A percentile compares a stretch with the other conserved stretches of the same genome.
Evolutionary conservation across 2,113 vertebrate genomes (phyloP).

Genomic region (Rhabdomys dilectus): DNA sequence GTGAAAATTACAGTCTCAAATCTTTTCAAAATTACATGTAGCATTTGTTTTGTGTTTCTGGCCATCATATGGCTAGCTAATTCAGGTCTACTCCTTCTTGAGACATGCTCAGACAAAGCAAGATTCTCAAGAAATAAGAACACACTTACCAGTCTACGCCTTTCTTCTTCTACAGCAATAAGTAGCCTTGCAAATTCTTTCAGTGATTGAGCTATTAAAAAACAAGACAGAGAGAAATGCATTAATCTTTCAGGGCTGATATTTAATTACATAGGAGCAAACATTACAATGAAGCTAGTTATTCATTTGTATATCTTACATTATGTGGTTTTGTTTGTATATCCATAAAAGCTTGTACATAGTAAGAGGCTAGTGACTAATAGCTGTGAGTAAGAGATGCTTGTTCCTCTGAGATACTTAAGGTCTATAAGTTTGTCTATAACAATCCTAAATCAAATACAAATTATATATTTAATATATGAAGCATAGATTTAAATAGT

Average conservation of each 20-base stretch:
- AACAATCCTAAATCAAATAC: background rate
- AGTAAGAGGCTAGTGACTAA: background rate
- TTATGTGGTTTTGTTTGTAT: background rate
- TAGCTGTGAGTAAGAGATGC: background rate
- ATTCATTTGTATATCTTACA: background rate
- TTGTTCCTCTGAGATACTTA: background rate
- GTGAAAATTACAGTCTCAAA: background rate
- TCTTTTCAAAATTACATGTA: background rate
- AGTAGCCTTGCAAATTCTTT: slow-evolving; percentile 97
- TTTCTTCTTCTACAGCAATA: slow-evolving; percentile 96
- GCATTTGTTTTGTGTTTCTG: background rate
- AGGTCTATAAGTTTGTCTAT: background rate
- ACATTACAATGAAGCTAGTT: slow-evolving; percentile 26
- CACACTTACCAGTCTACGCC: slow-evolving; percentile 93
- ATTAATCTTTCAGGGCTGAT: slow-evolving; percentile 46
- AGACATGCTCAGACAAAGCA: background rate
- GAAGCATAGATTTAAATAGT: background rate
- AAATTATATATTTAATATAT: background rate
- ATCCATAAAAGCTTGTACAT: background rate
- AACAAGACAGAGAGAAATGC: background rate
- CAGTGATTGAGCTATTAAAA: slow-evolving; percentile 93
- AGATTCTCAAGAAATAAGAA: slow-evolving; percentile 5
- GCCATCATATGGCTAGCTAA: background rate
- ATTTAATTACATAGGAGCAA: background rate
- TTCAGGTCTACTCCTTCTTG: background rate